A percentile compares a stretch with the other conserved stretches of the same genome.
Conservation (phyloP, 2,797 vertebrate genomes). For the Decapterus maruadsi region DNA sequence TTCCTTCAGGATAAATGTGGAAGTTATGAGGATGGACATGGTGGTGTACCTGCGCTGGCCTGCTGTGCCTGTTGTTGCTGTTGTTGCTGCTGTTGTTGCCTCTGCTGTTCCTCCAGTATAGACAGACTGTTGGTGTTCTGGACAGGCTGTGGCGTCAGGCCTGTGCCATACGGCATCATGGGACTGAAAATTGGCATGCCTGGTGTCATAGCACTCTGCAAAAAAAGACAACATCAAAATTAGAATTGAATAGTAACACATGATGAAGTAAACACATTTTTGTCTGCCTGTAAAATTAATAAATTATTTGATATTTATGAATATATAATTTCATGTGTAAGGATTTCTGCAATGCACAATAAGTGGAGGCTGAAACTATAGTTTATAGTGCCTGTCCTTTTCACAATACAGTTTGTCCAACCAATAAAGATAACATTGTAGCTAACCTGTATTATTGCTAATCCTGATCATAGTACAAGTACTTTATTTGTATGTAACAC, state of each 20-base stretch:
- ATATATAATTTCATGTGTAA: no score
- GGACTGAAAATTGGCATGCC: constrained; percentile 95
- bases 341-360: no score
- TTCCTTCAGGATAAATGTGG: neutral
- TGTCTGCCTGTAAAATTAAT: no score
- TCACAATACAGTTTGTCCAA: no score
- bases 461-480: no score
- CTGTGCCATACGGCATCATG: constrained; percentile 98
- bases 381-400: no score
- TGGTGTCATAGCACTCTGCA: constrained; percentile 96
- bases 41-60: constrained; percentile 76
- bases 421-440: no score
- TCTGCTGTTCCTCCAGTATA: constrained; percentile 95
- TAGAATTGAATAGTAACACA: neutral
- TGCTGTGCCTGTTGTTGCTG: constrained; percentile 84
- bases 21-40: neutral
- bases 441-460: no score
- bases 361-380: no score
- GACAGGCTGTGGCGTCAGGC: constrained; percentile 96
- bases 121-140: constrained; percentile 95
- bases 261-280: neutral
- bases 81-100: constrained; percentile 86
- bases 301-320: no score
- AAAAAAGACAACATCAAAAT: neutral
- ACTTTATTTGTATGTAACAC: neutral